phyloP scores from a whole-genome alignment of 2,888 invertebrate genomes.

The Xanthia icteritia region DNA sequence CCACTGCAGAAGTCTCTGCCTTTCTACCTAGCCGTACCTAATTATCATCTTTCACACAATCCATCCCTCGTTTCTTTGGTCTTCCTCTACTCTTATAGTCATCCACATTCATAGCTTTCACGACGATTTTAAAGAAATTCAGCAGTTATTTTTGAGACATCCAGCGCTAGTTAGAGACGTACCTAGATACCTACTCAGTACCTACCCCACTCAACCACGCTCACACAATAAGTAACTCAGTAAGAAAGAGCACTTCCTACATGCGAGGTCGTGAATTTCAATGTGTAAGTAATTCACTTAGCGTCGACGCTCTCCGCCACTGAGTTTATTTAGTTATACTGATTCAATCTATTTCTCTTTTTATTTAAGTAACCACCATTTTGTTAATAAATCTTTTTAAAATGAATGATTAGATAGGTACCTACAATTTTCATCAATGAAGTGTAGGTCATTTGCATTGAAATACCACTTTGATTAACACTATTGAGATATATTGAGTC shows the following conservation, averaged over 20 bases:
- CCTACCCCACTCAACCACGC: neutral
- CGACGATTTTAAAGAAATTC: no score
- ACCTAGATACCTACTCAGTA: no score
- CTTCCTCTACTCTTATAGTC: neutral
- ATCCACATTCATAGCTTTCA: no score
- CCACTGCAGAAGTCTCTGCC: no score
- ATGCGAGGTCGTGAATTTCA: conserved; percentile 60
- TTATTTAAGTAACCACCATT: conserved; percentile 14
- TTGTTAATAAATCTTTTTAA: neutral
- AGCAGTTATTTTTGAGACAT: no score
- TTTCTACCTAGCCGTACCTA: no score
- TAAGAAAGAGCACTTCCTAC: conserved; percentile 44
- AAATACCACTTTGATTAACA: no score
- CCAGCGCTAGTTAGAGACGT: no score
- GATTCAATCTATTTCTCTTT: conserved; percentile 36
- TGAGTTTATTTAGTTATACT: conserved; percentile 50
- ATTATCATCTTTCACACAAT: neutral
- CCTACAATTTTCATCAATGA: neutral
- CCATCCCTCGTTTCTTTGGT: neutral
- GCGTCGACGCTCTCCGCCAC: conserved; percentile 44
- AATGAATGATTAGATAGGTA: neutral
- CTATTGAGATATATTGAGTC: no score
- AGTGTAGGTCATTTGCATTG: no score
- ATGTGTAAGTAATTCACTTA: conserved; percentile 63
- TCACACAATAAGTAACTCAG: conserved; percentile 33